Evolutionary conservation across 2,888 invertebrate genomes (phyloP).

Genomic region (Pachycephus smyrnensis): DNA sequence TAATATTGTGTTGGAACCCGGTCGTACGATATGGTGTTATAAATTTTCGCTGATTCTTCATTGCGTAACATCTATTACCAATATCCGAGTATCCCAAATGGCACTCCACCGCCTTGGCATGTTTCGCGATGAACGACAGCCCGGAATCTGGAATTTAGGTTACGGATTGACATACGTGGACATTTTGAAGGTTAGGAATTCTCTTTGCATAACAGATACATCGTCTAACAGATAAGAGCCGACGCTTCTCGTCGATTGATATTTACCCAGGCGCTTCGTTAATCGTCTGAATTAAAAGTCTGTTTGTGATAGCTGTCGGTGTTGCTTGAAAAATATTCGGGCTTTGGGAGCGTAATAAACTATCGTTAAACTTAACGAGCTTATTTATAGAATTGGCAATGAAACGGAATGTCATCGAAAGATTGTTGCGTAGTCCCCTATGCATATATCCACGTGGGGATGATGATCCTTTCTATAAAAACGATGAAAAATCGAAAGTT

Average conservation of each 20-base stretch:
- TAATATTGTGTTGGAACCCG: not conserved
- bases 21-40: not conserved
- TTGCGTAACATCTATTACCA: not conserved
- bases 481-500: not conserved
- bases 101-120: not conserved
- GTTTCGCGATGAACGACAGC: not conserved
- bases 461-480: not conserved
- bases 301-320: not conserved
- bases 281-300: not conserved
- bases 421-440: not conserved
- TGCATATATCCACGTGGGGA: not conserved
- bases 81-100: not conserved
- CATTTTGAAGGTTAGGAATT: not conserved
- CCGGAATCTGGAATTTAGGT: conserved; percentile 2
- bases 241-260: not conserved
- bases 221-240: not conserved
- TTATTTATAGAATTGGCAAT: not conserved
- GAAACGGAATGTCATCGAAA: not conserved
- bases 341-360: not conserved
- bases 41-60: not conserved
- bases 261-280: not conserved
- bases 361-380: not conserved
- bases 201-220: not conserved
- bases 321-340: not conserved
- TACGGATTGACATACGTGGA: not conserved